A percentile compares a stretch with the other conserved stretches of the same genome.
Evolutionary conservation across 2,888 invertebrate species (phyloP).

Genomic region (Clanis bilineata): DNA sequence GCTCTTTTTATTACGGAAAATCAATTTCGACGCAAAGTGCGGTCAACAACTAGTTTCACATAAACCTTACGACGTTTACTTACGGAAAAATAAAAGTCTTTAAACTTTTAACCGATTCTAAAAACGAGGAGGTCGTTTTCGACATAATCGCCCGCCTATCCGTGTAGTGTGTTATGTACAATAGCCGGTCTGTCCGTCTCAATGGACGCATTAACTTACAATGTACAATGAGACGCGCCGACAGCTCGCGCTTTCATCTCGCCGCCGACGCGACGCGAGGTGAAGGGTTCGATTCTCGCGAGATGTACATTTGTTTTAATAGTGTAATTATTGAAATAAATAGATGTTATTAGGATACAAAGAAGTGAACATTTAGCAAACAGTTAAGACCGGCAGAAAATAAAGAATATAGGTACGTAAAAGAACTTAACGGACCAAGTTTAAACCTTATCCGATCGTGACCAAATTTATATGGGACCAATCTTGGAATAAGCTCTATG

Average conservation of each 20-base stretch:
- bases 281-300: neutral
- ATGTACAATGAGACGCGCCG: conserved; percentile 34
- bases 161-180: conserved; percentile 23
- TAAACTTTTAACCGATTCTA: neutral
- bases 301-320: neutral
- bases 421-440: no score
- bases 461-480: no score
- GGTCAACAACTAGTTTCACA: no score
- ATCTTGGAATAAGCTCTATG: no score
- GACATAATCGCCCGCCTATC: neutral
- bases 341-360: neutral
- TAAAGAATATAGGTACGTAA: no score
- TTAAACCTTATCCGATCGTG: no score
- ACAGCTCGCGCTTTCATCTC: conserved; percentile 30
- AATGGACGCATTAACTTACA: conserved; percentile 45
- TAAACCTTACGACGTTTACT: no score
- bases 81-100: no score
- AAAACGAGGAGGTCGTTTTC: neutral
- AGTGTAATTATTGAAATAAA: neutral
- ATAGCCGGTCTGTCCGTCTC: conserved; percentile 33
- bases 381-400: no score
- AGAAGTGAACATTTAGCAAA: no score
- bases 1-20: no score
- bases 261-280: conserved; percentile 23
- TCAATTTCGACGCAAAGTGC: no score